Conservation (phyloP, 92 coral and sea anemone species). For the Epizoanthus scotinus region DNA sequence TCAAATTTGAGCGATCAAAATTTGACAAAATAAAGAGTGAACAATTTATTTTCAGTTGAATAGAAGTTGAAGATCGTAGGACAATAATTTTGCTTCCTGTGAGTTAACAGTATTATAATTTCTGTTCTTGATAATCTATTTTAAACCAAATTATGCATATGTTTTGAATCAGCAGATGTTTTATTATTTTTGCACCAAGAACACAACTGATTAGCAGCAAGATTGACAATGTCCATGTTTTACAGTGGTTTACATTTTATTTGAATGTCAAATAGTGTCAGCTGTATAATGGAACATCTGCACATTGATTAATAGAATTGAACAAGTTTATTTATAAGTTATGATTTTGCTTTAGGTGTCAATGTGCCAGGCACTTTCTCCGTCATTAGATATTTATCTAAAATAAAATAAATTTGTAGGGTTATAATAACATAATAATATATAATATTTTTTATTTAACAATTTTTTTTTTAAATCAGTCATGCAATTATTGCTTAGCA, state of each 20-base stretch:
- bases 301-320: neutral
- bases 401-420: too few relatives aligned
- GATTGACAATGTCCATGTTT: neutral
- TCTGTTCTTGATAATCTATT: neutral
- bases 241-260: neutral
- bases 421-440: too few relatives aligned
- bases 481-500: neutral
- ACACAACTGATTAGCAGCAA: neutral
- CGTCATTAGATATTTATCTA: too few relatives aligned
- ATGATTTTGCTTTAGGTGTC: too few relatives aligned
- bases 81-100: neutral
- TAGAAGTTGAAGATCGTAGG: neutral
- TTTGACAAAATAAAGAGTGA: neutral
- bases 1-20: constrained; percentile 4
- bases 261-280: neutral
- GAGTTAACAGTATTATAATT: neutral
- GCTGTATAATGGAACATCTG: neutral
- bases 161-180: constrained; percentile 5
- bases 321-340: neutral
- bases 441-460: too few relatives aligned
- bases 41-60: constrained; percentile 1
- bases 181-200: neutral
- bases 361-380: too few relatives aligned
- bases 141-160: neutral
- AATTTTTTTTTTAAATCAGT: too few relatives aligned